Conservation (phyloP, 2,113 vertebrate genomes). For the Petrocephalus microphthalmus region DNA sequence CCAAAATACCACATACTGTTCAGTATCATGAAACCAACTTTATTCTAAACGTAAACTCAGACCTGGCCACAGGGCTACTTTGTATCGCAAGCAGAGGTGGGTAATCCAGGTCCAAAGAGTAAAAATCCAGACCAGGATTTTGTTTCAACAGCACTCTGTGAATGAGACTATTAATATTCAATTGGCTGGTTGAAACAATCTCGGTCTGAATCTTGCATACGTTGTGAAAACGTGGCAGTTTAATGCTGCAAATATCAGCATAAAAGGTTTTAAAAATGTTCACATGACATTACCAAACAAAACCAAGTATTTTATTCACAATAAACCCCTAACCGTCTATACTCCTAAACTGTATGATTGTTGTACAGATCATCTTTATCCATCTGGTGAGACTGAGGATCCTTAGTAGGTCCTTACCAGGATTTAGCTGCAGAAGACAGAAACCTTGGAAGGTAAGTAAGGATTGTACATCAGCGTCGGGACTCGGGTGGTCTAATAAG, state of each 20-base stretch:
- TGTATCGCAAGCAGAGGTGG: not conserved
- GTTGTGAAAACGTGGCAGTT: not conserved
- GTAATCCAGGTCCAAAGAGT: too few species aligned
- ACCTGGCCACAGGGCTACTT: not conserved
- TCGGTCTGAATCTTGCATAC: not conserved
- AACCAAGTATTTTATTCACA: not conserved
- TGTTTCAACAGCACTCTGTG: too few species aligned
- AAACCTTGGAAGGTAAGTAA: not conserved
- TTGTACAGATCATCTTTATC: not conserved
- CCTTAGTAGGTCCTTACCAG: not conserved
- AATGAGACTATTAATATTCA: too few species aligned
- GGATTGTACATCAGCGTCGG: not conserved
- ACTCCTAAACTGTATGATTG: not conserved
- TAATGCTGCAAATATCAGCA: not conserved
- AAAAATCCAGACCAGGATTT: too few species aligned
- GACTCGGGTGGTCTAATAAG: not conserved
- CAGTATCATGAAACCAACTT: not conserved
- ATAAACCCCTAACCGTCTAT: not conserved
- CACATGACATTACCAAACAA: not conserved
- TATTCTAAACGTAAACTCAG: not conserved
- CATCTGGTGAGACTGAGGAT: not conserved
- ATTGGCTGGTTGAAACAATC: too few species aligned
- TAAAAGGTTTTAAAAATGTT: not conserved
- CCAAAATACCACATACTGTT: not conserved
- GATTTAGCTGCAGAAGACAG: not conserved